A percentile compares a stretch with the other conserved stretches of the same genome.
Conservation (phyloP, 2,797 vertebrate species). For the Eospalax fontanierii region DNA sequence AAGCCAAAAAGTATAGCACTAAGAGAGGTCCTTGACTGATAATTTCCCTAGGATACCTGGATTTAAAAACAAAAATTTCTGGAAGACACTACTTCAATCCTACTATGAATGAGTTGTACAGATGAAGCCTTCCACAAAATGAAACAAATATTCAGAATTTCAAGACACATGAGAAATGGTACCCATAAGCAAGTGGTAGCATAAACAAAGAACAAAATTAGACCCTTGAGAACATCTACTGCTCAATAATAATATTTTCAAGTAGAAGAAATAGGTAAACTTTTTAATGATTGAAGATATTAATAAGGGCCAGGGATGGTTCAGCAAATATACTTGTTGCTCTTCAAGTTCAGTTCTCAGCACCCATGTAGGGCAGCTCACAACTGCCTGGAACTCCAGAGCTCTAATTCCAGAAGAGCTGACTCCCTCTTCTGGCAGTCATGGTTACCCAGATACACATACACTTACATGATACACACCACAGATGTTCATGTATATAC, state of each 20-base stretch:
- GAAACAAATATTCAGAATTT: conserved; percentile 36
- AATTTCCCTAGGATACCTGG: no score
- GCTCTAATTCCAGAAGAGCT: no score
- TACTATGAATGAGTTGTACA: background rate
- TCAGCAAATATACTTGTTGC: no score
- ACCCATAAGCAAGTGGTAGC: background rate
- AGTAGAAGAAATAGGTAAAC: conserved; percentile 30
- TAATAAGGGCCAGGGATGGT: background rate
- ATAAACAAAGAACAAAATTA: conserved; percentile 28
- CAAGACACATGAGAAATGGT: background rate
- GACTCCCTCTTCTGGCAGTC: no score
- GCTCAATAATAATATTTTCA: background rate
- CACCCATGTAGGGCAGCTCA: no score
- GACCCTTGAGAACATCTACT: background rate
- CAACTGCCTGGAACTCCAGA: no score
- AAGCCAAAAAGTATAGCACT: background rate
- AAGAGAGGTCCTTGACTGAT: background rate
- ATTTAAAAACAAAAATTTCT: background rate
- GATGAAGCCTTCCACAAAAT: conserved; percentile 26
- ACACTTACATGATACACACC: no score
- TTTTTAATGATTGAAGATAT: conserved; percentile 24
- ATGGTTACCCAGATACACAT: no score
- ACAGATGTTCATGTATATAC: no score
- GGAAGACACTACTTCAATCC: background rate
- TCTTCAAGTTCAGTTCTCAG: no score